Conservation (phyloP, 2,888 invertebrate genomes). For the Diaphora mendica region DNA sequence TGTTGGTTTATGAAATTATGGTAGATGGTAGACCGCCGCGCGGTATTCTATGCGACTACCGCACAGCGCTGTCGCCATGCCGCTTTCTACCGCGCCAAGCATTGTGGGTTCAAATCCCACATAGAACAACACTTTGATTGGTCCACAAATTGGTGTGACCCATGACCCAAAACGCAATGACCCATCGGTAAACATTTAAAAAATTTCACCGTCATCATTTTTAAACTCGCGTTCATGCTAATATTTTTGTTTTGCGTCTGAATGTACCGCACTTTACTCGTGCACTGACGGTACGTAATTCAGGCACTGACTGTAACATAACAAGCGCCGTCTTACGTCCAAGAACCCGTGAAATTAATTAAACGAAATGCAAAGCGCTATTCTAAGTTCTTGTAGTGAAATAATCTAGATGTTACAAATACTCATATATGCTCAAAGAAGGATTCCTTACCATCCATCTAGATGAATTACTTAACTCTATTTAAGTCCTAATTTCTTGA, state of each 20-base stretch:
- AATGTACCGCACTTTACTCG: slow-evolving; percentile 36
- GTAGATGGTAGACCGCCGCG: too few species aligned
- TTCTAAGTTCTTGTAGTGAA: slow-evolving; percentile 58
- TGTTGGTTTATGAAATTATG: too few species aligned
- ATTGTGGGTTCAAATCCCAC: too few species aligned
- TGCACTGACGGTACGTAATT: slow-evolving; percentile 43
- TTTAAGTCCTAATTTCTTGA: not conserved
- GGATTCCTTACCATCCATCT: not conserved
- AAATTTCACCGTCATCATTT: too few species aligned
- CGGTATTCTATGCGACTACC: too few species aligned
- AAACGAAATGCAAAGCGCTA: slow-evolving; percentile 68
- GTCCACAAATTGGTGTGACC: too few species aligned
- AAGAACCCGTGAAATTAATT: slow-evolving; percentile 71
- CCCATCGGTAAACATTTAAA: too few species aligned
- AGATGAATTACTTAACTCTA: not conserved
- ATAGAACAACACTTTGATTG: too few species aligned
- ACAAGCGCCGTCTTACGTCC: slow-evolving; percentile 56
- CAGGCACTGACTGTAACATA: slow-evolving; percentile 46
- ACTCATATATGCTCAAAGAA: slow-evolving; percentile 45
- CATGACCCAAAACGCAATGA: too few species aligned
- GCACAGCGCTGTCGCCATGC: too few species aligned
- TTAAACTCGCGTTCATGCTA: not conserved
- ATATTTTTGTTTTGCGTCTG: slow-evolving; percentile 19
- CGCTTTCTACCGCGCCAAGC: too few species aligned
- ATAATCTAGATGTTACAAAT: slow-evolving; percentile 50